Percentiles rank a stretch among this genome's conserved stretches.
phyloP scores from a whole-genome alignment of 2,113 vertebrate genomes.

The Haemorhous mexicanus region DNA sequence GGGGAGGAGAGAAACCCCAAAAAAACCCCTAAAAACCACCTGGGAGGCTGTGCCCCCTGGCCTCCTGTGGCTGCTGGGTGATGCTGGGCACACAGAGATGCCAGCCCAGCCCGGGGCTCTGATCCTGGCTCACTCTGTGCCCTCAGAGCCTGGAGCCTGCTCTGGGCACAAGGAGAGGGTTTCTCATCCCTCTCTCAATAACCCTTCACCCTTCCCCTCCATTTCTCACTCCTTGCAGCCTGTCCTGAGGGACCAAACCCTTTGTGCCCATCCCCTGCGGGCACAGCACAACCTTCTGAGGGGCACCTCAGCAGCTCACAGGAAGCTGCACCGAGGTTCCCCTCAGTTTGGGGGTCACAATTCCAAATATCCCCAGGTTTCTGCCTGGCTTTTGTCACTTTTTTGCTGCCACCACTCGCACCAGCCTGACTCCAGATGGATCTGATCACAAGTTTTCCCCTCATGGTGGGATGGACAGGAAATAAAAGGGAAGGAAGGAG shows the following conservation, averaged over 20 bases:
- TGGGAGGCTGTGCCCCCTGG: neutral
- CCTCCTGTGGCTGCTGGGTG: neutral
- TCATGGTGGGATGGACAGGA: fast-evolving
- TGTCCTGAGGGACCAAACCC: neutral
- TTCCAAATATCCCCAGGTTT: neutral
- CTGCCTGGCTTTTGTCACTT: neutral
- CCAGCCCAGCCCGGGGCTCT: neutral
- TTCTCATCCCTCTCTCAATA: neutral
- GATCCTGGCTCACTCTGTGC: neutral
- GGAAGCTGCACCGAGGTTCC: neutral
- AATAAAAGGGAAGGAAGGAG: neutral
- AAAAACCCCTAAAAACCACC: fast-evolving
- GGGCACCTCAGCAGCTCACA: neutral
- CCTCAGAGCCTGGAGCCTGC: neutral
- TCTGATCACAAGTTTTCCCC: neutral
- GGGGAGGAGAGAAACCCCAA: neutral
- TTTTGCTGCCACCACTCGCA: neutral
- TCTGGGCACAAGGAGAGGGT: fast-evolving
- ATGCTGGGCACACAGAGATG: neutral
- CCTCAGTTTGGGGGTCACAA: neutral
- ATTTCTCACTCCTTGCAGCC: neutral
- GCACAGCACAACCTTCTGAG: neutral
- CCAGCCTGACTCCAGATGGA: neutral
- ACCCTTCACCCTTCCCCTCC: fast-evolving
- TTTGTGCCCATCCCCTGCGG: neutral